Conservation (phyloP, 1,140 invertebrate species). For the Bombus waltoni region DNA sequence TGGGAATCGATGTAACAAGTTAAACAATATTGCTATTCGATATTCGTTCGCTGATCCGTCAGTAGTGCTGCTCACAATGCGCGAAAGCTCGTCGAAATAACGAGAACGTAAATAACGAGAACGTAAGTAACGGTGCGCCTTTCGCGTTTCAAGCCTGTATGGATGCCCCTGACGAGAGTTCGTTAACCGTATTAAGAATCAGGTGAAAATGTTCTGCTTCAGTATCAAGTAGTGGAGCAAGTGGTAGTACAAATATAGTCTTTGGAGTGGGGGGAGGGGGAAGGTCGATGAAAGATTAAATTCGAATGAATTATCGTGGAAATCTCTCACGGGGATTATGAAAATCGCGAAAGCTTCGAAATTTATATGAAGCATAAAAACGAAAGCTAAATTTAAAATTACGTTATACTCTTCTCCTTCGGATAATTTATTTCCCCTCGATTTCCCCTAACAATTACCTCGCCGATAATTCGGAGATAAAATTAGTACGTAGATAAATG, state of each 20-base stretch:
- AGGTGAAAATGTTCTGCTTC: not conserved
- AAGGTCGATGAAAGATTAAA: not conserved
- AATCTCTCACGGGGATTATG: not conserved
- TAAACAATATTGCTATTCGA: not conserved
- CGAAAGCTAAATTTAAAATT: not conserved
- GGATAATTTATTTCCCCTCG: no score
- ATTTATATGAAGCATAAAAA: not conserved
- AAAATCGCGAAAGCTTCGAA: not conserved
- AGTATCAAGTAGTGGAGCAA: not conserved
- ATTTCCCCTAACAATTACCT: no score
- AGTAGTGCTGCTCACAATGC: no score
- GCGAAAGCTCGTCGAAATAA: not conserved
- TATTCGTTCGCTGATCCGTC: not conserved
- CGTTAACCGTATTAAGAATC: not conserved
- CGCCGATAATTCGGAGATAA: no score
- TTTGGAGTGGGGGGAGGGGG: not conserved
- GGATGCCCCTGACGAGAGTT: not conserved
- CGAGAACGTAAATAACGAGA: not conserved
- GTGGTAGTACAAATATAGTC: not conserved
- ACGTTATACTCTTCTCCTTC: not conserved
- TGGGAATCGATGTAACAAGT: not conserved
- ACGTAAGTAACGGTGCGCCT: not conserved
- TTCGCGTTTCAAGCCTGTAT: not conserved
- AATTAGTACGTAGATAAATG: no score
- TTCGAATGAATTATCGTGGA: not conserved